Evolutionary conservation across 2,888 invertebrate genomes (phyloP).

Genomic region (Leucoptera coffeella): DNA sequence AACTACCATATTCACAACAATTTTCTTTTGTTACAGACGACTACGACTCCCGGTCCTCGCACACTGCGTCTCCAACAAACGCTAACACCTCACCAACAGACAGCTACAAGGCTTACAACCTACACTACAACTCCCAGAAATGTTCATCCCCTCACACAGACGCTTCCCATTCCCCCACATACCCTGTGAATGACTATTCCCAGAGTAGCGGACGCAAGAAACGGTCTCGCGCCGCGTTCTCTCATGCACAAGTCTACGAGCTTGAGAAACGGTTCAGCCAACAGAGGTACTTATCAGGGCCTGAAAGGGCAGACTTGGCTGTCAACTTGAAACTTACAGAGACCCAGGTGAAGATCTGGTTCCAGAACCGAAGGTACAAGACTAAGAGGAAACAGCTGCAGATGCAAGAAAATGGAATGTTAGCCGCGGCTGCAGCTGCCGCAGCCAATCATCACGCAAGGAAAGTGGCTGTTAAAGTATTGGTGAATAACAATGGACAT

Average conservation of each 20-base stretch:
- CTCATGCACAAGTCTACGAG: conserved; percentile 91
- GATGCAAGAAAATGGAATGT: conserved; percentile 65
- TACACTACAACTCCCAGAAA: conserved; percentile 27
- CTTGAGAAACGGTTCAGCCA: conserved; percentile 88
- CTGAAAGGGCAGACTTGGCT: conserved; percentile 88
- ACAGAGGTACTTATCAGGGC: conserved; percentile 89
- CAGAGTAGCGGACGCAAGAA: conserved; percentile 71
- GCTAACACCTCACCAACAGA: conserved; percentile 20
- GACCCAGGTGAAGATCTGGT: conserved; percentile 83
- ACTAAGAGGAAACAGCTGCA: conserved; percentile 91
- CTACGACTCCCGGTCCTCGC: conserved; percentile 44
- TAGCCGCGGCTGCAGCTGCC: conserved; percentile 55
- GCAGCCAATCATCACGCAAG: conserved; percentile 60
- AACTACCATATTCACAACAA: no score
- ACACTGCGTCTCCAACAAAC: conserved; percentile 33
- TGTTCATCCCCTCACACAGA: no score
- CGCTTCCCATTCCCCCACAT: conserved; percentile 27
- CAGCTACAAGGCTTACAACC: conserved; percentile 34
- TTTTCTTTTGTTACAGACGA: conserved; percentile 39
- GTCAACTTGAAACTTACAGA: conserved; percentile 82
- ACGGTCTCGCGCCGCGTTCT: conserved; percentile 92
- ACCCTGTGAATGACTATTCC: conserved; percentile 22
- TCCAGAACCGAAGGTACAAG: conserved; percentile 85
- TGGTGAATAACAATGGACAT: conserved; percentile 78
- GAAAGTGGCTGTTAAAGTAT: conserved; percentile 86